Evolutionary conservation across 1,140 invertebrate genomes (phyloP).

Genomic region (Caerostris extrusa): DNA sequence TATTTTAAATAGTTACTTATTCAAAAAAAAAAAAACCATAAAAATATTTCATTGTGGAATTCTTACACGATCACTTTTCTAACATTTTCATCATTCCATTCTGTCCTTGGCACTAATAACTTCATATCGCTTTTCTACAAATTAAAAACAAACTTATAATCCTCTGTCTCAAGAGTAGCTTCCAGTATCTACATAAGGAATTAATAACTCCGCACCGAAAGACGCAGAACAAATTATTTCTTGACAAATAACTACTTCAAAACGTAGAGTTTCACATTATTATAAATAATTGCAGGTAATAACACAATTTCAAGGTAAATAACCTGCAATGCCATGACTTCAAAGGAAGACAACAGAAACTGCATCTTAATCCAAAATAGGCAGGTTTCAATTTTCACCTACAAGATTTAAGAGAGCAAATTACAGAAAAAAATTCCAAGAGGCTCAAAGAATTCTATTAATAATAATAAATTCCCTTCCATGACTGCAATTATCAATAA

Average conservation of each 20-base stretch:
- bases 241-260: no score
- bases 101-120: no score
- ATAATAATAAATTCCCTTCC: constrained; percentile 37
- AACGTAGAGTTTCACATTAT: not conserved
- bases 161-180: not conserved
- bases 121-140: no score
- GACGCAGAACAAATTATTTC: not conserved
- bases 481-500: constrained; percentile 25
- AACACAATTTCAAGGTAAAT: constrained; percentile 35
- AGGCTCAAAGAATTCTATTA: constrained; percentile 20
- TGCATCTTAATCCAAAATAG: not conserved
- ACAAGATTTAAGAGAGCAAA: not conserved
- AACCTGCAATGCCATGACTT: not conserved
- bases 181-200: not conserved
- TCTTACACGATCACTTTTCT: no score
- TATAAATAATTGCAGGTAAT: constrained; percentile 15
- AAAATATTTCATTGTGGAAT: no score
- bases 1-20: no score
- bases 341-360: not conserved
- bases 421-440: constrained; percentile 8
- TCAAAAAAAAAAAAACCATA: no score
- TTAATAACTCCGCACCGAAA: not conserved
- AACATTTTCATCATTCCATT: no score
- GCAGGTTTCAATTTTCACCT: constrained; percentile 11
- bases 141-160: no score